Evolutionary conservation across 37 sponge, comb jelly and placozoan species (phyloP), one percentile per base, ranked within the genome.

Genomic region (Diacarnus erythraeanus): DNA sequence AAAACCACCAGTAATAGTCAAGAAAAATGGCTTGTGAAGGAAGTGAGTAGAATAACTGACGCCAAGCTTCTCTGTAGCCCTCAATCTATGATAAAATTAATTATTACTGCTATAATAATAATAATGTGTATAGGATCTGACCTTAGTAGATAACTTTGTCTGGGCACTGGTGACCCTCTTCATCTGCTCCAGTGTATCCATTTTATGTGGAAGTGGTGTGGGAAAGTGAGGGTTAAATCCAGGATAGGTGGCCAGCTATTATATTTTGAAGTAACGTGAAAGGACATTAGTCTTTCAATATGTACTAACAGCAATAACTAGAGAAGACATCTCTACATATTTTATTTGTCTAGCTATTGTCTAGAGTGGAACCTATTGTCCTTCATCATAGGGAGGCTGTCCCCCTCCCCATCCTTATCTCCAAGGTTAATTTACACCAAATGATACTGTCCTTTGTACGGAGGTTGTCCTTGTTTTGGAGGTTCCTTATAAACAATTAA

Each of bases 1-100:
- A 96, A 66, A 74, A 84, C 94, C 94, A 93, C 94, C 94, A 93
- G 79, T 89, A 93, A 47, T 70, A 69, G 71, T 93, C 94, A 77
- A 76, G 84, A 44, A 86, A 83, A 29, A 91, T 76, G 27, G 75
- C 59, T 37, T 83, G 87, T 25, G 87, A 86, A 0, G 51, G 37
- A 30, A 31, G 27, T 9, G 76, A 75, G 65, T 86, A 83, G 59
- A 91, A 88, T 27, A 65, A 27, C 51, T 41, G 30, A 41, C 35
- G 64, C 93, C 93, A 92, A 15, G 47, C 44, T 29, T 72, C 54
- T 67, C 66, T 42, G 31, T 79, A 84, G 2, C 40, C 60, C 5
- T 72, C 74, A 39, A 39, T 40, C 82, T 82, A 39, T 10, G 4
- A 75, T 20, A 57, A 29, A 75, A 8, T 23, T 5, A 36, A 8